Evolutionary conservation across 1,140 invertebrate genomes (phyloP), one percentile per base, ranked within the genome.

Genomic region (Saccostrea echinata): DNA sequence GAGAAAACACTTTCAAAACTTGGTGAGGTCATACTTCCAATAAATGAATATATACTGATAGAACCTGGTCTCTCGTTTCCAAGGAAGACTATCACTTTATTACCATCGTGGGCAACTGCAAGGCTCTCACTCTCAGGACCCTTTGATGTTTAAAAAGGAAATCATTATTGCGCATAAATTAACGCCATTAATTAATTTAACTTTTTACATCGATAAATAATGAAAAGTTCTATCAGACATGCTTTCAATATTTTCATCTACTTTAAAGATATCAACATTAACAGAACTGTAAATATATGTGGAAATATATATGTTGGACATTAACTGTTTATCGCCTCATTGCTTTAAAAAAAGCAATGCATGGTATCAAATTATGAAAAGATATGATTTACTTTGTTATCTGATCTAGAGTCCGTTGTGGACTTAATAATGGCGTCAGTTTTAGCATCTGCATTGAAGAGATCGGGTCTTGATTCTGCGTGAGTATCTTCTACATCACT

Each of bases 91-190:
- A 89, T 16, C 8, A 84, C 9, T 61, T 57, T 33, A 51, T 55
- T 51, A 1, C 61, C 81, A 30, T 86, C 55, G 16, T 89, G 43
- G n/a, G 61, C 88, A 27, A 89, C 30, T 30, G 85, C 88, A n/a
- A 89, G 68, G 16, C 85, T 84, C 76, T 89, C 88, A 27, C 61
- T 84, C 24, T 89, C 88, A 27, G 85, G 85, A n/a, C 88, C 88
- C 88, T 89, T 11, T 30, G n/a, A 21, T 21, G 18, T 6, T 61
- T 6, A 61, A 21, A 2, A 61, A 61, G 16, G 18, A n/a, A 61
- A 61, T 61, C 4, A 4, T 61, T 21, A 61, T 6, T n/a, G n/a
- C n/a, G 18, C 1, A 61, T 1, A 21, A 4, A 61, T 6, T 2
- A 21, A 61, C 0, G 16, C 4, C n/a, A 61, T n/a, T 6, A 61